Conservation (phyloP, 2,113 vertebrate species). For the Chaetodon trifascialis region DNA sequence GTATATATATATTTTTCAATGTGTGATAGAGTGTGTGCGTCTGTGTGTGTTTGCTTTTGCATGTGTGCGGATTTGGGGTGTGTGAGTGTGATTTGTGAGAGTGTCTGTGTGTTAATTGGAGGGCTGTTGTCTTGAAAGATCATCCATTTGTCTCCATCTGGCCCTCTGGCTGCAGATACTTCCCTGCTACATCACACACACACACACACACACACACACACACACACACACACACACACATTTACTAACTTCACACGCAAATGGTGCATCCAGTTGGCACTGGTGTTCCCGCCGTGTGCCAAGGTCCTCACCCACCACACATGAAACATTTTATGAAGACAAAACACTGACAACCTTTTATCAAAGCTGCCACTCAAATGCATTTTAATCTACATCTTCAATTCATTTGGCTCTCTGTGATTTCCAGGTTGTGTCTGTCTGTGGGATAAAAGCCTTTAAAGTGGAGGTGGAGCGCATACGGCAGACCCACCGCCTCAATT, state of each 20-base stretch:
- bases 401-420: conserved; percentile 19
- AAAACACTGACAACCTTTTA: conserved; percentile 22
- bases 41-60: conserved; percentile 16
- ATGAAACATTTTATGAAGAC: conserved; percentile 23
- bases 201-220: background rate
- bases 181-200: conserved; percentile 49
- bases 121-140: conserved; percentile 77
- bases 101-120: conserved; percentile 75
- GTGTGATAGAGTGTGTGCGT: conserved; percentile 2
- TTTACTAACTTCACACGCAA: conserved; percentile 18
- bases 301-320: conserved; percentile 20
- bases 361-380: conserved; percentile 50
- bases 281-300: background rate
- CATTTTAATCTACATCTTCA: conserved; percentile 59
- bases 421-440: conserved; percentile 27
- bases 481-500: conserved; percentile 39
- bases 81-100: conserved; percentile 64
- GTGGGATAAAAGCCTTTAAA: conserved; percentile 52
- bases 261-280: conserved; percentile 9
- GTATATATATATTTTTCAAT: background rate
- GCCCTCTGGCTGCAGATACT: conserved; percentile 73
- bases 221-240: conserved; percentile 25
- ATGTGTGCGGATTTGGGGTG: conserved; percentile 32
- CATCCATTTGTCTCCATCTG: conserved; percentile 81
- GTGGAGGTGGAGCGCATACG: conserved; percentile 30